Evolutionary conservation across 2,797 vertebrate genomes (phyloP).

Genomic region (Cuculus canorus): DNA sequence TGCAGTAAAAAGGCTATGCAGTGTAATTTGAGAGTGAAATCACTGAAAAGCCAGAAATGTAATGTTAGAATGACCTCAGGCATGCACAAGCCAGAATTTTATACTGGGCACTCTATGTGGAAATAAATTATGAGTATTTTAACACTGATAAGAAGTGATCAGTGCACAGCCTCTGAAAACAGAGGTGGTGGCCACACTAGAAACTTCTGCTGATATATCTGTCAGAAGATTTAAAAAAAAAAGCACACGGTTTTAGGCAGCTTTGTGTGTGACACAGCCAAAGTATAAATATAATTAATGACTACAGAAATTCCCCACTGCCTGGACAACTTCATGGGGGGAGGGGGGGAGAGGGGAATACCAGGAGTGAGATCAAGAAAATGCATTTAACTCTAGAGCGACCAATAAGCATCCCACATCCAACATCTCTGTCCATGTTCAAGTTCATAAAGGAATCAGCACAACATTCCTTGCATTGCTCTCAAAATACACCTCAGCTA

Average conservation of each 20-base stretch:
- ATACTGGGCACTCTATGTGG: neutral
- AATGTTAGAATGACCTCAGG: neutral
- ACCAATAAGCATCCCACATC: neutral
- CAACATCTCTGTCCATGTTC: neutral
- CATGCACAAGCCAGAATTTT: neutral
- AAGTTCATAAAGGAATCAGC: neutral
- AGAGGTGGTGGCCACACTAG: neutral
- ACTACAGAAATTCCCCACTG: neutral
- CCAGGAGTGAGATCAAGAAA: neutral
- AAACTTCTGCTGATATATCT: neutral
- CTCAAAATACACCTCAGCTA: neutral
- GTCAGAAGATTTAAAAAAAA: neutral
- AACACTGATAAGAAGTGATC: neutral
- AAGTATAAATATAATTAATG: slow-evolving; percentile 18
- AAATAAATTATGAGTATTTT: slow-evolving; percentile 26
- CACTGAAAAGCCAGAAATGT: neutral
- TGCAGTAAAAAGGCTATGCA: neutral
- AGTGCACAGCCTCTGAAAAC: neutral
- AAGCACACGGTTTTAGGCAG: neutral
- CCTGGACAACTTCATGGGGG: neutral
- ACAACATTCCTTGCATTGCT: neutral
- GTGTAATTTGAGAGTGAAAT: neutral
- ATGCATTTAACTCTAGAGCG: neutral
- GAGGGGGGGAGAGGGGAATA: neutral
- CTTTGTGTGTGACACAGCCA: neutral